Evolutionary conservation across 1,140 invertebrate genomes (phyloP).

Genomic region (Nebria ingens): DNA sequence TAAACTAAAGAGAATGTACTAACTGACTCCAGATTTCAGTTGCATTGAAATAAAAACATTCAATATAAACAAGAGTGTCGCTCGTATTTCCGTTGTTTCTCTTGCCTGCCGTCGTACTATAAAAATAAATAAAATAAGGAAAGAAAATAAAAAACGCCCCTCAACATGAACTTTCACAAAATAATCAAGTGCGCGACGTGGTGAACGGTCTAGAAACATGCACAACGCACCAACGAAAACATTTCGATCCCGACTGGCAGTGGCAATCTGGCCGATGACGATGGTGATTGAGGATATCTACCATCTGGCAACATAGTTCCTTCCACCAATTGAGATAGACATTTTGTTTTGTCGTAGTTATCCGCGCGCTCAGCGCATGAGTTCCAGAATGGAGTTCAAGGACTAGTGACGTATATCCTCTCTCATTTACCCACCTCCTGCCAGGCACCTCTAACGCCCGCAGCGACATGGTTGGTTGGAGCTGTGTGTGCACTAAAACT

Average conservation of each 20-base stretch:
- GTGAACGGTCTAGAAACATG: background rate
- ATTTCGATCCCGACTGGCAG: too few relatives aligned
- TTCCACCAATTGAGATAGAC: constrained; percentile 6
- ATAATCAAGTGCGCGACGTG: background rate
- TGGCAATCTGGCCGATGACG: too few relatives aligned
- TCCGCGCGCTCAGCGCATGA: background rate
- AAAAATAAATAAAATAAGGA: background rate
- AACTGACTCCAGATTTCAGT: too few relatives aligned
- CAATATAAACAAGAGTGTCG: background rate
- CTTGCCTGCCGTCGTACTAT: background rate
- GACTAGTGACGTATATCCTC: constrained; percentile 11
- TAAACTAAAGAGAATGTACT: too few relatives aligned
- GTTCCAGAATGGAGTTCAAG: constrained; percentile 11
- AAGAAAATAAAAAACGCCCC: background rate
- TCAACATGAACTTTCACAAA: background rate
- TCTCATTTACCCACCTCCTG: background rate
- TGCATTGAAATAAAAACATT: background rate
- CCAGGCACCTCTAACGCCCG: background rate
- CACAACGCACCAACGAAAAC: background rate
- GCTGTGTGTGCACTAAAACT: background rate
- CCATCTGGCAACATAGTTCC: constrained; percentile 1
- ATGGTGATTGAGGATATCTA: background rate
- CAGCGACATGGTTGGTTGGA: background rate
- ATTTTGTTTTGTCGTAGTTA: too few relatives aligned
- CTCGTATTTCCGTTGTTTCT: background rate